phyloP scores from a whole-genome alignment of 53 echinoderm and acorn worm species.

The Zoroaster sp. region DNA sequence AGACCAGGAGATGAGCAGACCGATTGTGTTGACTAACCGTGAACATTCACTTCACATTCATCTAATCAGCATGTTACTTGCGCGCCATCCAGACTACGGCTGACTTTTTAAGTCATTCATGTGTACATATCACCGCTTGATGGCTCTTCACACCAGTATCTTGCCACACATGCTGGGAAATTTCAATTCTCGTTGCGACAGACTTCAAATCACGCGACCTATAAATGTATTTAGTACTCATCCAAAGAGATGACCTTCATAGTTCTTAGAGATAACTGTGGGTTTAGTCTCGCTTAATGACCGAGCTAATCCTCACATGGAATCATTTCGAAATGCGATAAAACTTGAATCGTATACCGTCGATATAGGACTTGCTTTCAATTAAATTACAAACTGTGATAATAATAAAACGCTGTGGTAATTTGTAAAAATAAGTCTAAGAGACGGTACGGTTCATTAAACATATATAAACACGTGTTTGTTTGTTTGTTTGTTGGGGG shows the following conservation, averaged over 20 bases:
- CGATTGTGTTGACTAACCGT: constrained; percentile 5
- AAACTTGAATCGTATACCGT: too few species aligned
- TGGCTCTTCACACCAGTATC: neutral
- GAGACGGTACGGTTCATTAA: too few species aligned
- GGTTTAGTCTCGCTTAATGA: too few species aligned
- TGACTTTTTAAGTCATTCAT: neutral
- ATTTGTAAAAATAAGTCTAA: neutral
- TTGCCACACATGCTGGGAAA: constrained; percentile 29
- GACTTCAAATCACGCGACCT: neutral
- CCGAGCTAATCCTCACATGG: neutral
- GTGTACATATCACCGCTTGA: neutral
- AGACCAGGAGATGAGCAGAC: neutral
- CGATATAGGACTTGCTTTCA: too few species aligned
- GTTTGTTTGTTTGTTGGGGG: too few species aligned
- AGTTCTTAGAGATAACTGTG: too few species aligned
- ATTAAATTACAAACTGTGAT: neutral
- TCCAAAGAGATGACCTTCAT: too few species aligned
- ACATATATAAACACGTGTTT: too few species aligned
- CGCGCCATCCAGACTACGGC: constrained; percentile 14
- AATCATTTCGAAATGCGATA: neutral
- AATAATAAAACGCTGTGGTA: neutral
- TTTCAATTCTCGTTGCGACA: constrained; percentile 19
- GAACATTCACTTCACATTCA: constrained; percentile 18
- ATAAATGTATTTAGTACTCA: too few species aligned
- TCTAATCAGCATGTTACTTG: neutral